Percentiles rank a stretch among this genome's conserved stretches.
Evolutionary conservation across 2,113 vertebrate genomes (phyloP).

Genomic region (Pimephales promelas): DNA sequence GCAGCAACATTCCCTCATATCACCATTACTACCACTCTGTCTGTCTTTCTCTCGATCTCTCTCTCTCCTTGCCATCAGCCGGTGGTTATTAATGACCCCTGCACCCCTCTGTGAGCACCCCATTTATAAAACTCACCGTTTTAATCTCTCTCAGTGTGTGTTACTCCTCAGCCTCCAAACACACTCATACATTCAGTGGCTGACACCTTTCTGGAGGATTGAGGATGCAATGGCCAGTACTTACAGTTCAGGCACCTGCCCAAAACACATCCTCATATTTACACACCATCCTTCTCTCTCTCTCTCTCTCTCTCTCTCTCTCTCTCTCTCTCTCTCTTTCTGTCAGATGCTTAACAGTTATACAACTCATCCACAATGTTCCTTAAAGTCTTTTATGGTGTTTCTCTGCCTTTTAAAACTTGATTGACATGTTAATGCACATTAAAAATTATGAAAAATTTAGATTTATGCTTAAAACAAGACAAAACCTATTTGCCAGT

Average conservation of each 20-base stretch:
- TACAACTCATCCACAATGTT: not conserved
- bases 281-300: not conserved
- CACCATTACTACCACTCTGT: not conserved
- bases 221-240: conserved; percentile 21
- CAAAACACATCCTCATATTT: not conserved
- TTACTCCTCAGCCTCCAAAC: conserved; percentile 44
- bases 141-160: conserved; percentile 58
- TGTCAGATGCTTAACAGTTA: not conserved
- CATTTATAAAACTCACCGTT: conserved; percentile 60
- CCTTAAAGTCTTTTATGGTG: not conserved
- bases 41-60: not conserved
- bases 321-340: not conserved
- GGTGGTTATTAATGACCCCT: conserved; percentile 58
- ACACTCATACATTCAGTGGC: conserved; percentile 48
- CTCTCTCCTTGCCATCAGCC: conserved; percentile 34
- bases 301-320: not conserved
- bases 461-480: not conserved
- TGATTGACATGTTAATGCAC: not conserved
- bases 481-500: not conserved
- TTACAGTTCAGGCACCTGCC: conserved; percentile 37
- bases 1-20: not conserved
- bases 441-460: not conserved
- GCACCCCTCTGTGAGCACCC: conserved; percentile 43
- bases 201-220: conserved; percentile 48
- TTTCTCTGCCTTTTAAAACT: not conserved